Evolutionary conservation across 2,113 vertebrate genomes (phyloP), one percentile per base, ranked within the genome.

Genomic region (Plectropomus leopardus): DNA sequence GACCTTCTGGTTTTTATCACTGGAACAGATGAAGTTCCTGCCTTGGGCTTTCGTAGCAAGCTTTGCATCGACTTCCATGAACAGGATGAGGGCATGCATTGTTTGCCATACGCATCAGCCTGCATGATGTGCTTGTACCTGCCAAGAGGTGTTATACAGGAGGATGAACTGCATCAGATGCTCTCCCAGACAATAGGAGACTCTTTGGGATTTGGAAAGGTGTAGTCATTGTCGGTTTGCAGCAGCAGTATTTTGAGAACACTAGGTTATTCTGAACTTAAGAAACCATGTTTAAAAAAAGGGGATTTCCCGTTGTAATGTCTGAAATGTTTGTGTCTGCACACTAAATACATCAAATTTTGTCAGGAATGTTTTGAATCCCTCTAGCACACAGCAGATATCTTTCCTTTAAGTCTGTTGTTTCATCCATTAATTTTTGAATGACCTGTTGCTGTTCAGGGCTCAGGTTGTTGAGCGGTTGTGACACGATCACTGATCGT

Each of bases 1-100:
- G 72, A 64, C 1, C 34, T 74, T 0, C 58, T 74, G 5, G 54
- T 74, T n/a, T 74, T 74, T 8, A n/a, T 73, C 9, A 61, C 71
- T 8, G 58, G 71, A 40, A 32, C 59, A 21, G 72, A 64, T 44
- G 13, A 73, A 26, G 30, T 51, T 51, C 57, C 45, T 21, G 11
- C 32, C 16, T 30, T 73, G 7, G 45, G 71, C 23, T 72, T 72
- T 47, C 10, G 26, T 3, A 16, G 4, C 1, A 72, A 72, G 54
- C 53, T 53, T 10, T 16, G 26, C 55, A 59, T 72, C 3, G 42
- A 72, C 26, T 72, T 72, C 28, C 59, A 34, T 4, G 28, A 45
- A 24, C 55, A 34, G 28, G 69, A 72, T 5, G 26, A 4, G 3
- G 69, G 42, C 40, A 40, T 4, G 44, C 26, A 21, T 9, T 8